A percentile compares a stretch with the other conserved stretches of the same genome.
Conservation (phyloP, 2,888 invertebrate genomes). For the Platynereis dumerilii region DNA sequence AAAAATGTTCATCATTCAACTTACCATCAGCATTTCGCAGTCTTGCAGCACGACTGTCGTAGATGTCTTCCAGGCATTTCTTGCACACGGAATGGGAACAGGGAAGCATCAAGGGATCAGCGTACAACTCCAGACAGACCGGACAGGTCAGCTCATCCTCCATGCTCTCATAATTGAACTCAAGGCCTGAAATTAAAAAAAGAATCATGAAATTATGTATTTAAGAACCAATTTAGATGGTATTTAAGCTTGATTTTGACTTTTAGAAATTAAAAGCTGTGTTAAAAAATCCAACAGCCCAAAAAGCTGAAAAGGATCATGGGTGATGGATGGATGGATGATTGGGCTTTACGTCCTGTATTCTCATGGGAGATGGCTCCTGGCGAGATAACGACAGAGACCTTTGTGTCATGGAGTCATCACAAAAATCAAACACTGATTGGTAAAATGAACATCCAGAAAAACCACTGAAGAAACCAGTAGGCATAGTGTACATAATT, state of each 20-base stretch:
- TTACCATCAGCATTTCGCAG: conserved; percentile 42
- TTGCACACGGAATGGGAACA: conserved; percentile 60
- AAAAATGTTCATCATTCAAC: too few species aligned
- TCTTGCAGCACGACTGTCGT: conserved; percentile 37
- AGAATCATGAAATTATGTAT: not conserved
- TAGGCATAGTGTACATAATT: too few species aligned
- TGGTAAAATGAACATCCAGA: too few species aligned
- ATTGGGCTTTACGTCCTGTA: too few species aligned
- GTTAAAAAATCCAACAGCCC: too few species aligned
- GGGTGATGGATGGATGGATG: too few species aligned
- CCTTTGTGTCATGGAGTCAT: too few species aligned
- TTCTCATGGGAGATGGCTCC: too few species aligned
- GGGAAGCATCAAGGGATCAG: conserved; percentile 56
- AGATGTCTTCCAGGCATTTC: conserved; percentile 55
- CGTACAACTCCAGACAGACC: conserved; percentile 58
- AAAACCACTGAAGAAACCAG: too few species aligned
- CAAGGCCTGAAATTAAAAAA: conserved; percentile 15
- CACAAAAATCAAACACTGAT: too few species aligned
- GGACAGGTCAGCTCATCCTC: conserved; percentile 61
- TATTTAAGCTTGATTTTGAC: not conserved
- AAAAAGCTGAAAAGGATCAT: too few species aligned
- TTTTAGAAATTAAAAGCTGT: not conserved
- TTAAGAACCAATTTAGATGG: not conserved
- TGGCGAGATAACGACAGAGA: too few species aligned
- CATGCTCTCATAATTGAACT: conserved; percentile 41